A percentile compares a stretch with the other conserved stretches of the same genome.
phyloP scores from a whole-genome alignment of 2,888 invertebrate genomes.

The Rhaphigaster nebulosa region DNA sequence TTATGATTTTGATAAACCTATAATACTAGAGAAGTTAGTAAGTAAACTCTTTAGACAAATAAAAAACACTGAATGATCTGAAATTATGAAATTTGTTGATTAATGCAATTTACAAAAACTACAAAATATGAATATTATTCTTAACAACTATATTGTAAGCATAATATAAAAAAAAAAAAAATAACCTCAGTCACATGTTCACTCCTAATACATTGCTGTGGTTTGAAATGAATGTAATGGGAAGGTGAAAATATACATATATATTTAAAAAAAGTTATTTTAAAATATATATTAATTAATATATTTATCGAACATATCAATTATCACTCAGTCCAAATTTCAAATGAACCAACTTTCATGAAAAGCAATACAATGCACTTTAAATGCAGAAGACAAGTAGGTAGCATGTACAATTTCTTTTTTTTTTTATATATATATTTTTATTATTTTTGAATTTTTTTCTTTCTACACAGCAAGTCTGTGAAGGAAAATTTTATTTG shows the following conservation, averaged over 20 bases:
- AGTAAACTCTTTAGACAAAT: not conserved
- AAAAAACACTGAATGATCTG: not conserved
- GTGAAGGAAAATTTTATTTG: slow-evolving; percentile 33
- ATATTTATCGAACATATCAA: not conserved
- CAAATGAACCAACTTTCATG: not conserved
- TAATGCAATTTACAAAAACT: not conserved
- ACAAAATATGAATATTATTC: not conserved
- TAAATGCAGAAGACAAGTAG: not conserved
- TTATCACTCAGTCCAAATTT: not conserved
- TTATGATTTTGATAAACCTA: not conserved
- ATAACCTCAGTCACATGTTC: not conserved
- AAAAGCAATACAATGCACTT: not conserved
- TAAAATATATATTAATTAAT: not conserved
- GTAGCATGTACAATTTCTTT: not conserved
- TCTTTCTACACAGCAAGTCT: not conserved
- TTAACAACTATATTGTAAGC: not conserved
- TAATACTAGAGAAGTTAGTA: not conserved
- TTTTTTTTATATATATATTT: not conserved
- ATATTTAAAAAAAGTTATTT: not conserved
- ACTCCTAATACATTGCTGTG: not conserved
- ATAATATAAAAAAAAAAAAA: not conserved
- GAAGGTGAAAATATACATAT: not conserved
- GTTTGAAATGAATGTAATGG: not conserved
- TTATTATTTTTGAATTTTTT: not conserved
- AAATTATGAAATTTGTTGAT: not conserved